Evolutionary conservation across 2,797 vertebrate genomes (phyloP).

Genomic region (Chrosomus eos): DNA sequence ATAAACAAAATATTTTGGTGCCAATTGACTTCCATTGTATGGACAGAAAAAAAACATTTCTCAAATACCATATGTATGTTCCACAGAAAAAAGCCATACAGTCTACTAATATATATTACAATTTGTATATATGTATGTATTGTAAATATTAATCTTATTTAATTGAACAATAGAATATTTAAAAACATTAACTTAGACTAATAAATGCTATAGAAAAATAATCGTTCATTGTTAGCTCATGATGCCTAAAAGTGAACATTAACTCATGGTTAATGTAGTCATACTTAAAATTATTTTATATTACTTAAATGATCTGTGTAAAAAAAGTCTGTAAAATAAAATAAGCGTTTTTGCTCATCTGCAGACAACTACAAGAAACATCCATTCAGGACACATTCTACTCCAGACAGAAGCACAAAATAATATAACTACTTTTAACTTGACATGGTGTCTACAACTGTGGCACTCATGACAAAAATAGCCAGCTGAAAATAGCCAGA

Average conservation of each 20-base stretch:
- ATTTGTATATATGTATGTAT: neutral
- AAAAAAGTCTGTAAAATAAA: neutral
- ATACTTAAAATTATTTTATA: neutral
- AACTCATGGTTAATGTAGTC: neutral
- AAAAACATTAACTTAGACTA: neutral
- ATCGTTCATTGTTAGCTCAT: neutral
- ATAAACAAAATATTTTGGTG: neutral
- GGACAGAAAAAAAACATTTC: neutral
- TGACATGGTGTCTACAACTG: neutral
- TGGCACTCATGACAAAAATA: neutral
- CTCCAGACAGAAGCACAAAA: neutral
- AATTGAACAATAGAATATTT: neutral
- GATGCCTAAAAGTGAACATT: neutral
- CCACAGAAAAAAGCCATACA: neutral
- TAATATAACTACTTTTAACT: neutral
- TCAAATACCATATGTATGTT: neutral
- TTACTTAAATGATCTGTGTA: neutral
- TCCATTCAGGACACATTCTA: neutral
- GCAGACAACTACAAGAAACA: neutral
- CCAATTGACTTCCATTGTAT: neutral
- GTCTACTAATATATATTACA: neutral
- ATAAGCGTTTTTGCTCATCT: neutral
- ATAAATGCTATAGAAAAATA: neutral
- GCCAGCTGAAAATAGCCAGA: neutral
- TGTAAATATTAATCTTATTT: neutral